Percentiles rank a stretch among this genome's conserved stretches.
Conservation (phyloP, 2,888 invertebrate species). For the Agrotis clavis region DNA sequence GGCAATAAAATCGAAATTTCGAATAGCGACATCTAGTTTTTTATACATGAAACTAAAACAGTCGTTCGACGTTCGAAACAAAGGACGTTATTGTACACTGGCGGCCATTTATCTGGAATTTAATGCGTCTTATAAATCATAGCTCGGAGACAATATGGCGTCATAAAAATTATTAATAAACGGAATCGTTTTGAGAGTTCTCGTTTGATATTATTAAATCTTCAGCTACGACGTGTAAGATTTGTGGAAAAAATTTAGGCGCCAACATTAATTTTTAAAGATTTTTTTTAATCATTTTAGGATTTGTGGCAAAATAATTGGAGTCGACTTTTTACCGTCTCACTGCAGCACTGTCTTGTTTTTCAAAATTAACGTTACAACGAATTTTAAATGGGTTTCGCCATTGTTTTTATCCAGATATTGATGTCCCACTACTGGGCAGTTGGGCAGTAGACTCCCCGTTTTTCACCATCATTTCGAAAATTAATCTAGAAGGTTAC, state of each 20-base stretch:
- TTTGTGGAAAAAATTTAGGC: constrained; percentile 14
- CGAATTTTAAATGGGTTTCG: too few relatives aligned
- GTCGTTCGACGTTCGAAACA: background rate
- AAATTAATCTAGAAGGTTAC: background rate
- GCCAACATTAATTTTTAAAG: background rate
- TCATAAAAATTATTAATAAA: constrained; percentile 34
- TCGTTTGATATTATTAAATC: constrained; percentile 29
- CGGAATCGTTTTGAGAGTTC: constrained; percentile 12
- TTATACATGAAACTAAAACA: constrained; percentile 23
- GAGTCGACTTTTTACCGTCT: too few relatives aligned
- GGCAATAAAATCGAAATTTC: constrained; percentile 12
- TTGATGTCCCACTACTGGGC: too few relatives aligned
- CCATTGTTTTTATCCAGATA: too few relatives aligned
- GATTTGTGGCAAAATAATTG: too few relatives aligned
- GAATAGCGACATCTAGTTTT: constrained; percentile 33
- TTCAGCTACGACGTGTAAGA: constrained; percentile 7
- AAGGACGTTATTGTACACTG: constrained; percentile 11
- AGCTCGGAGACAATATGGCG: constrained; percentile 12
- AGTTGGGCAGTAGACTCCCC: too few relatives aligned
- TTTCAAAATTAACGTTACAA: too few relatives aligned
- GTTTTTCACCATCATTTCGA: background rate
- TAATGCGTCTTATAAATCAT: constrained; percentile 26
- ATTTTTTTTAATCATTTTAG: background rate
- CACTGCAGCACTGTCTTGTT: too few relatives aligned
- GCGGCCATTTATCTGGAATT: constrained; percentile 24